Evolutionary conservation across 2,113 vertebrate species (phyloP), one percentile per base, ranked within the genome.

Genomic region (Psittacus erithacus): DNA sequence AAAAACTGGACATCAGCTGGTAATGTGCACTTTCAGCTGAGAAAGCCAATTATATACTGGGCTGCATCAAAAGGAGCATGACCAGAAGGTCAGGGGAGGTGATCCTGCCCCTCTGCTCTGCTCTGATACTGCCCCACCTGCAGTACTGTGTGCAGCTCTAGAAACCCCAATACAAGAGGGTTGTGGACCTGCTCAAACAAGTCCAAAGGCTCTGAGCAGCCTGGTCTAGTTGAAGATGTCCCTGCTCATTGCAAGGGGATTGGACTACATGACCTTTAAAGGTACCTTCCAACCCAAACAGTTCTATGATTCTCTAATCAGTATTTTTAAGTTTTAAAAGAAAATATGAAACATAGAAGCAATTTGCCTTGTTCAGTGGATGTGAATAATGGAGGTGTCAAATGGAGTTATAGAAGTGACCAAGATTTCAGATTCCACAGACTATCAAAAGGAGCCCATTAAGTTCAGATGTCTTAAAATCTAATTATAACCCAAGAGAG

Each of bases 391-490:
- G 22, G 50, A 8, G 4, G 20, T 77, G 64, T 88, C 55, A 59
- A 44, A 52, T 1, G 3, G 50, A 80, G 62, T 83, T 85, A 39
- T 12, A 69, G 83, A 86, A 83, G 55, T 87, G 77, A 94, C 39
- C 18, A 84, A 69, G 49, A 67, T 80, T 83, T 76, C 24, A 15
- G 33, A 92, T 83, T 71, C 10, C 44, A 79, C 22, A 31, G 38
- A 88, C 38, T 74, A 19, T 82, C 88, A 84, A 67, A 90, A 93
- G 28, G 14, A 90, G 13, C 46, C 63, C 55, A 59, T 44, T 92
- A 83, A 35, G 52, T 91, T 85, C 67, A 92, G 52, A 63, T 81
- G 7, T 92, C 69, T 92, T 87, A 85, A 96, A 94, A 81, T 74
- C 76, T 67, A 82, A 83, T 81, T 94, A 92, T 86, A 94, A 87